These are phyloP conservation scores for Spodoptera littoralis DNA, from an alignment of 2,888 invertebrate species.

Conservation along the genomic window DNA sequence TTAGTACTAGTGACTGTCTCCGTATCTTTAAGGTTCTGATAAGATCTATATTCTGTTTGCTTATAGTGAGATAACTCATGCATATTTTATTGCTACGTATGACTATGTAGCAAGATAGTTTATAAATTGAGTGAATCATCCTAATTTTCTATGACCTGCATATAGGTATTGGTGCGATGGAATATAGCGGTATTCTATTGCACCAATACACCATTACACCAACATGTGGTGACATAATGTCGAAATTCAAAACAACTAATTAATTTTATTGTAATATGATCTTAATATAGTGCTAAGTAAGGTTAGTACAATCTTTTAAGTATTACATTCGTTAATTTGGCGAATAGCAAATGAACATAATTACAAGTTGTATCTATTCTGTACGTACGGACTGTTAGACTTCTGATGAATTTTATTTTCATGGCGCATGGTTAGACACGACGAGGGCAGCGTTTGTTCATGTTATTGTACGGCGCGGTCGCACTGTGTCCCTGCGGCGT, in stretches of 20 bases:
- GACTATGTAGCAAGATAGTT: no score
- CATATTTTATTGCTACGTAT: no score
- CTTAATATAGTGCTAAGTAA: no score
- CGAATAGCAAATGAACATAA: conserved; percentile 8
- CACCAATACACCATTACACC: no score
- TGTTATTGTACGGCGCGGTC: conserved; percentile 55
- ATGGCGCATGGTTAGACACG: conserved; percentile 12
- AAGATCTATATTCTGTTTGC: not conserved
- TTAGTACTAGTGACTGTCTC: not conserved
- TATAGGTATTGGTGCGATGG: no score
- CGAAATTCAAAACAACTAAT: no score
- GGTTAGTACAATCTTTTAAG: no score
- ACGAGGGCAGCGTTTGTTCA: conserved; percentile 39
- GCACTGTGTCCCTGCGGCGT: conserved; percentile 75
- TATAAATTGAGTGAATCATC: no score
- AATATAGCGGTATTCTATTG: no score
- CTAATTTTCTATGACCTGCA: no score
- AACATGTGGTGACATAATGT: no score
- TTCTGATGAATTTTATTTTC: conserved; percentile 36
- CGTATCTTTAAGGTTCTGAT: conserved; percentile 4
- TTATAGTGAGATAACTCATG: not conserved
- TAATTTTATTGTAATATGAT: no score
- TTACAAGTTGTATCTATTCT: conserved; percentile 1
- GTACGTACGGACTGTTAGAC: not conserved
- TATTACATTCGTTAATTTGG: not conserved